These are phyloP conservation scores for Ctenochaetus hawaiiensis DNA, from an alignment of 2,797 vertebrate species.

Conservation along the genomic window DNA sequence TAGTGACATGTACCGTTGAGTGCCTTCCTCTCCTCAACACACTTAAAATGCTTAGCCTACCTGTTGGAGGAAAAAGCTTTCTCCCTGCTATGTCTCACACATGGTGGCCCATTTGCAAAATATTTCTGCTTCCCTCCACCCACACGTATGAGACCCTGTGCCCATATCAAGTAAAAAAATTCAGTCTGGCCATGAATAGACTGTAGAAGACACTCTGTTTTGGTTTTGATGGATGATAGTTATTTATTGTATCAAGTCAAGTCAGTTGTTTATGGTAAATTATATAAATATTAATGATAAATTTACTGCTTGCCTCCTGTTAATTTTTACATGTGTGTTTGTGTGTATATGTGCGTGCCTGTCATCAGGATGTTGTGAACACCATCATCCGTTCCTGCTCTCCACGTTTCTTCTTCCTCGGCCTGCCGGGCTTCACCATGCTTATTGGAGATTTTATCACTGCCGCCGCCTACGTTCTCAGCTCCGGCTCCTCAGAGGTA, in stretches of 20 bases:
- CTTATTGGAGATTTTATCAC: constrained; percentile 94
- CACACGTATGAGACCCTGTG: neutral
- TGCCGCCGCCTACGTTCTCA: constrained; percentile 90
- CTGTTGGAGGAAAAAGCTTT: constrained; percentile 61
- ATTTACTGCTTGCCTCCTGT: neutral
- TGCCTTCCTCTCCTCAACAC: constrained; percentile 56
- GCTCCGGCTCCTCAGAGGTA: constrained; percentile 89
- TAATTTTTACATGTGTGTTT: constrained; percentile 26
- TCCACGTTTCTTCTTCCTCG: constrained; percentile 95
- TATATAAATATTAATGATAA: neutral
- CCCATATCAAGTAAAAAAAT: constrained; percentile 27
- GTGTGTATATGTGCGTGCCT: constrained; percentile 13
- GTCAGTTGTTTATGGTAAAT: neutral
- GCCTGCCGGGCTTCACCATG: constrained; percentile 96
- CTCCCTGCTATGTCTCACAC: constrained; percentile 32
- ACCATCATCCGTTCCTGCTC: constrained; percentile 94
- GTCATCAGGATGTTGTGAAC: constrained; percentile 92
- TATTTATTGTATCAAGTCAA: constrained; percentile 21
- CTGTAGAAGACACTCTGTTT: neutral
- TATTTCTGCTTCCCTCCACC: constrained; percentile 35
- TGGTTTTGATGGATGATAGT: neutral
- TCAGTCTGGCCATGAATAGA: neutral
- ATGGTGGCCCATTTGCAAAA: constrained; percentile 47
- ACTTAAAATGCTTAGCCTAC: constrained; percentile 55
- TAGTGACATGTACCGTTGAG: constrained; percentile 55